phyloP scores from a whole-genome alignment of 2,888 invertebrate genomes.

The Crossocerus cetratus region DNA sequence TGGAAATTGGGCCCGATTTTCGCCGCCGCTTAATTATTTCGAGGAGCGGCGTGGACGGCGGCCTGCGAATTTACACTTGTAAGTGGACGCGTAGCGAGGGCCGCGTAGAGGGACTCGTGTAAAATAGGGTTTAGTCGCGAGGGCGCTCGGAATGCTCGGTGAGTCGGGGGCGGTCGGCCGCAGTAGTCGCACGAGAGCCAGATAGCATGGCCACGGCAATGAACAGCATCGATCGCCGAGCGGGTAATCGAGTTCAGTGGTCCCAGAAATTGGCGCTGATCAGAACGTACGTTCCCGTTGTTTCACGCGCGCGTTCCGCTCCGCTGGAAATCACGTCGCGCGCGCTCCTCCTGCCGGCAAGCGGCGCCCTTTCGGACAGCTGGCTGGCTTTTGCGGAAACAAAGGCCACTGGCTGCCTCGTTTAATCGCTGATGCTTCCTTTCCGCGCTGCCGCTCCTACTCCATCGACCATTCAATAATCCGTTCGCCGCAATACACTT shows the following conservation, averaged over 20 bases:
- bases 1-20: not conserved
- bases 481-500: no score
- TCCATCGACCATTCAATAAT: no score
- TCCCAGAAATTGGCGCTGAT: conserved; percentile 59
- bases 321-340: not conserved
- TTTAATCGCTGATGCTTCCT: not conserved
- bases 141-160: not conserved
- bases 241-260: conserved; percentile 58
- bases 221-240: conserved; percentile 30
- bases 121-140: not conserved
- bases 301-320: not conserved
- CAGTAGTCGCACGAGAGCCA: no score
- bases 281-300: conserved; percentile 18
- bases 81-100: conserved; percentile 14
- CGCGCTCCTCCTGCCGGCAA: not conserved
- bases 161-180: no score
- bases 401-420: not conserved
- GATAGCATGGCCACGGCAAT: no score
- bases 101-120: not conserved
- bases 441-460: not conserved
- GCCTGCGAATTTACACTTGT: conserved; percentile 18
- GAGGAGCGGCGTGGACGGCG: not conserved
- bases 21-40: conserved; percentile 6
- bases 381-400: not conserved
- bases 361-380: not conserved